Base-by-base conservation (phyloP, 23 tunicate genomes). In the Ciona savignyi region DNA sequence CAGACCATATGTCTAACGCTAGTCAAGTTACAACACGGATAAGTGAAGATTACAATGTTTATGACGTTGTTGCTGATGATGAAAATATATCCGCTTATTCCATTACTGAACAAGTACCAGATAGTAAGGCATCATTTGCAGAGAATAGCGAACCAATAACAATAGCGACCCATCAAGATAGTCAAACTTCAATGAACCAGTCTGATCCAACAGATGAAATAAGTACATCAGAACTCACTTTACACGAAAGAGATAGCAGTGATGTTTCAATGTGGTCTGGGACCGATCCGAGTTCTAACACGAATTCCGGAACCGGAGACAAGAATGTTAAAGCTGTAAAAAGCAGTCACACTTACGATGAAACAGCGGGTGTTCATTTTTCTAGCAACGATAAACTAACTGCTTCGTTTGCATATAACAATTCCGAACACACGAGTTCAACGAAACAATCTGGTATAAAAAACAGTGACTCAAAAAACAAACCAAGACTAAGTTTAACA, bases 231-330 rank as follows among this genome's bases (percentile, higher is more conserved):
- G n/a, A n/a, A n/a, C n/a, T n/a, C n/a, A n/a, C n/a, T n/a, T n/a
- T n/a, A n/a, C n/a, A n/a, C 56, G 56, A 6, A 42, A 9, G 11
- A 24, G 28, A 64, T 9, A 64, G n/a, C 28, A 25, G 28, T 23
- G n/a, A 64, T 21, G 68, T 64, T 64, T 72, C 77, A 1, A 9
- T 72, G 32, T 72, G 77, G 77, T 72, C 77, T 1, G 77, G 77
- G 1, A 72, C 77, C 2, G 68, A 64, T 64, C 15, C 15, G 15
- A 42, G 56, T 42, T 9, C 56, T n/a, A n/a, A n/a, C n/a, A n/a
- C n/a, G n/a, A n/a, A n/a, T n/a, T n/a, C n/a, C n/a, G n/a, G n/a
- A n/a, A n/a, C n/a, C n/a, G n/a, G n/a, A n/a, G n/a, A n/a, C n/a
- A n/a, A n/a, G n/a, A n/a, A n/a, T n/a, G n/a, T n/a, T n/a, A n/a